phyloP scores from a whole-genome alignment of 2,888 invertebrate species.

The Bellardia bayeri region DNA sequence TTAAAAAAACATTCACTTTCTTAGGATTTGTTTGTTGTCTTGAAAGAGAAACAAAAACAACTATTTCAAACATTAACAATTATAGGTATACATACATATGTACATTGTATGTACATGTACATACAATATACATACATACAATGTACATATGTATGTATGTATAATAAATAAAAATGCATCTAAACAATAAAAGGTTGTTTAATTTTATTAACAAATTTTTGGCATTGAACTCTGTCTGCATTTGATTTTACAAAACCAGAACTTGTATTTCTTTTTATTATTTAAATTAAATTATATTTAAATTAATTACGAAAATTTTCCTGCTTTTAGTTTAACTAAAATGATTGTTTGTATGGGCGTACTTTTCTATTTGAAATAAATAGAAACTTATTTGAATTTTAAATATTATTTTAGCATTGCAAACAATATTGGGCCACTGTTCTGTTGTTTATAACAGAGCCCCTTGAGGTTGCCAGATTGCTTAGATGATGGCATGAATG shows the following conservation, averaged over 20 bases:
- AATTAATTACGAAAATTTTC: neutral
- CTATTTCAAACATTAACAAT: neutral
- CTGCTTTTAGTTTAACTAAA: neutral
- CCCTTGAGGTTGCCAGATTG: no score
- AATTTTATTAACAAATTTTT: constrained; percentile 59
- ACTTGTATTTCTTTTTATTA: neutral
- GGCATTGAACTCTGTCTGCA: constrained; percentile 61
- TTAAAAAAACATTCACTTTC: constrained; percentile 56
- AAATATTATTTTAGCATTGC: no score
- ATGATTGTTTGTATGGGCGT: neutral
- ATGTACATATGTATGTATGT: no score
- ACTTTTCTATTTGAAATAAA: neutral
- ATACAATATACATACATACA: no score
- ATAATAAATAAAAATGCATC: constrained; percentile 11
- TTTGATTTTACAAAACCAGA: constrained; percentile 19
- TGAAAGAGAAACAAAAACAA: neutral
- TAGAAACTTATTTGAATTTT: neutral
- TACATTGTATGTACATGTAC: no score
- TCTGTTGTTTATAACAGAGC: no score
- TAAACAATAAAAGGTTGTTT: constrained; percentile 38
- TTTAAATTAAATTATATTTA: no score
- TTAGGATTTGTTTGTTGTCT: constrained; percentile 60
- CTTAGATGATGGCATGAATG: no score
- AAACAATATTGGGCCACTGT: no score
- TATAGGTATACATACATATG: neutral